phyloP scores from a whole-genome alignment of 1,140 invertebrate species.

The Anastrepha ludens region DNA sequence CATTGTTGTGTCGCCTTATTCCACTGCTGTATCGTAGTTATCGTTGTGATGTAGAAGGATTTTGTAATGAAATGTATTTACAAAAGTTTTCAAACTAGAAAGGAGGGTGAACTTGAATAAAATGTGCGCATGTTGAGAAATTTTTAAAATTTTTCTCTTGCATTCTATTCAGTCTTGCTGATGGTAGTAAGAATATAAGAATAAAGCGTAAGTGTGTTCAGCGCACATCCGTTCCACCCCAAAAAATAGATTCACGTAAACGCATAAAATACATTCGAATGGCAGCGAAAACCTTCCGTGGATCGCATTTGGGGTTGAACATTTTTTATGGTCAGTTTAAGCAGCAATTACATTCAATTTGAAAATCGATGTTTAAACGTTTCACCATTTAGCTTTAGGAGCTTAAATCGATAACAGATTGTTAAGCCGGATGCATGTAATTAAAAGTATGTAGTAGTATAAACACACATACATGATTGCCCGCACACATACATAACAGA shows the following conservation, averaged over 20 bases:
- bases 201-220: neutral
- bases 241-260: slow-evolving; percentile 39
- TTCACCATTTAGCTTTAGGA: slow-evolving; percentile 23
- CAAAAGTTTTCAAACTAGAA: slow-evolving; percentile 35
- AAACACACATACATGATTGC: neutral
- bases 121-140: slow-evolving; percentile 50
- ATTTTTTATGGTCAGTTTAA: slow-evolving; percentile 47
- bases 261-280: neutral
- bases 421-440: neutral
- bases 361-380: slow-evolving; percentile 49
- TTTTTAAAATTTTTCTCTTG: slow-evolving; percentile 33
- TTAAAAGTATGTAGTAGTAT: neutral
- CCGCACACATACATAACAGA: neutral
- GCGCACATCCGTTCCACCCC: neutral
- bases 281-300: neutral
- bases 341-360: slow-evolving; percentile 51
- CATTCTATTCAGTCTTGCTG: slow-evolving; percentile 35
- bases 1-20: neutral
- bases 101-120: slow-evolving; percentile 37
- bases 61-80: slow-evolving; percentile 7
- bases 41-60: neutral
- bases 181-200: neutral
- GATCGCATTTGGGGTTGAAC: slow-evolving; percentile 27
- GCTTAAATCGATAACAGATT: slow-evolving; percentile 49
- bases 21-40: neutral